Conservation (phyloP, 2,888 invertebrate species). For the Malthinus seriepunctatus region DNA sequence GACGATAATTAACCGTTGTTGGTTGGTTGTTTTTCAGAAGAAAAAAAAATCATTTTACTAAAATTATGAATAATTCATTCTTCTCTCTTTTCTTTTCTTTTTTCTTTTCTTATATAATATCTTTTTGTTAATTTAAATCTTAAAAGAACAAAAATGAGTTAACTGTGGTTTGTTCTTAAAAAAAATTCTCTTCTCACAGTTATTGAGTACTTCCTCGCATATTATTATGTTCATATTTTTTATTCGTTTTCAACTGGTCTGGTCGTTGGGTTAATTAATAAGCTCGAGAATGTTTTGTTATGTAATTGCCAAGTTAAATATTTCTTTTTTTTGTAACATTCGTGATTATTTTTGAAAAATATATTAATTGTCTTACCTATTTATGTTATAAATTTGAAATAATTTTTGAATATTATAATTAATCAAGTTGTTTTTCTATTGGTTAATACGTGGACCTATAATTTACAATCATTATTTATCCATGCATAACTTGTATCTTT, state of each 20-base stretch:
- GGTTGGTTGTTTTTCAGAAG: too few species aligned
- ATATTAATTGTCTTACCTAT: too few species aligned
- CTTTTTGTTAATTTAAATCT: neutral
- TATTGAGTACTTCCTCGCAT: neutral
- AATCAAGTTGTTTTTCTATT: too few species aligned
- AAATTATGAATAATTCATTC: too few species aligned
- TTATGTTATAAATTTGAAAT: too few species aligned
- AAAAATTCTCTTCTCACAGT: slow-evolving; percentile 7
- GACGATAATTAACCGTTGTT: neutral
- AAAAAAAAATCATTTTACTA: too few species aligned
- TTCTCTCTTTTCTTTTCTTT: neutral
- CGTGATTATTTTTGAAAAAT: too few species aligned
- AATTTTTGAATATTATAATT: too few species aligned
- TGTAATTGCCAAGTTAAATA: neutral
- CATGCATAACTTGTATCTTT: too few species aligned
- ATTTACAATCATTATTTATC: too few species aligned
- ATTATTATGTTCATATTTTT: neutral
- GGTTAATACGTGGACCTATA: too few species aligned
- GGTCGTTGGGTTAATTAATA: neutral
- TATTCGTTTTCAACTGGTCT: neutral
- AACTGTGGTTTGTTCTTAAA: slow-evolving; percentile 8
- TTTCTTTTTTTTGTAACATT: neutral
- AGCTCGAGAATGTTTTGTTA: neutral
- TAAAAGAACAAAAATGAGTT: slow-evolving; percentile 1
- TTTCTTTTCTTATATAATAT: neutral